Base-by-base conservation (phyloP, 2,888 invertebrate genomes). In the Nomada ruficornis region DNA sequence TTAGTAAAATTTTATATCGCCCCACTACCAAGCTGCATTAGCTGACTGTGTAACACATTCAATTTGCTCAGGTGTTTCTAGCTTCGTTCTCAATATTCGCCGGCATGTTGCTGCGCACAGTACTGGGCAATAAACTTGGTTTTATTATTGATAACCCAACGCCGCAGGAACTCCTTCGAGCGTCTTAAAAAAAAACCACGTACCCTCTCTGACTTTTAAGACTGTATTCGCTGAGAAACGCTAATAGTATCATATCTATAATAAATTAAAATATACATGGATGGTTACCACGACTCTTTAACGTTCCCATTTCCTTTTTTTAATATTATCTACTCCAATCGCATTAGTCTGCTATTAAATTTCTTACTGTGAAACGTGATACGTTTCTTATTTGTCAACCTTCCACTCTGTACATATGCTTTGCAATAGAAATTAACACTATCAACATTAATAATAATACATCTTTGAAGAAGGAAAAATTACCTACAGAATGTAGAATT, bases 11-110 rank as follows among this genome's bases (percentile, higher is more conserved):
- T 55, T 62, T 62, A 64, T 60, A 64, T 60, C 47, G 36, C 71
- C 55, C 71, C 67, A 77, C 73, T 68, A 60, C 54, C 73, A 23
- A 63, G 57, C 62, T 26, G 57, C 68, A 83, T 80, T 77, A 86
- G 63, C 75, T 83, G 75, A 42, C 75, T 69, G 59, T 73, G 75
- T 80, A 77, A 88, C 87, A 86, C 84, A 86, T 89, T 89, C 88
- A 88, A 91, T 91, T 90, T 84, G 90, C 87, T 86, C 90, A 89
- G 88, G 84, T 89, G 89, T 86, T 87, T 79, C 84, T 44, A 80
- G 82, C 75, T 82, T 73, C 84, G 81, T 83, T 81, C 85, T 89
- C 86, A 82, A 88, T 90, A 90, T 88, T 89, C 84, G 82, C 69
- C 78, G 83, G 82, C 71, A 69, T 74, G 64, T 64, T 69, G 55